These are phyloP conservation scores for Crossoptilon crossoptilon DNA, from an alignment of 2,797 vertebrate genomes.

Conservation along the genomic window DNA sequence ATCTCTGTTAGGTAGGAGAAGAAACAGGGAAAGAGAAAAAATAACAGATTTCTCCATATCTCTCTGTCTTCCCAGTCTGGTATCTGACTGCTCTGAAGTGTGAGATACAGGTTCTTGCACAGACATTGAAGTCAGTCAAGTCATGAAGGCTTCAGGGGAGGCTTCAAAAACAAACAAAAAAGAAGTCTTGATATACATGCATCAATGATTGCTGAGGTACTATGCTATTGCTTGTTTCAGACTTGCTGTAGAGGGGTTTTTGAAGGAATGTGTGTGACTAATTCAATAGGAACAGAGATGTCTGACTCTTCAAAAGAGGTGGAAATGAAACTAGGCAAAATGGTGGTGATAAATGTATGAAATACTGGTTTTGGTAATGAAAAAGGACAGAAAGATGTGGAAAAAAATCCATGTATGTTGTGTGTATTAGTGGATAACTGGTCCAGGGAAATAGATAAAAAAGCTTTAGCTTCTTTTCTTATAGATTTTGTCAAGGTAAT, in stretches of 20 bases:
- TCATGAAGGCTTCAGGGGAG: conserved; percentile 48
- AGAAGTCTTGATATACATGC: not conserved
- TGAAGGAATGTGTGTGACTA: conserved; percentile 59
- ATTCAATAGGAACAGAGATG: conserved; percentile 50
- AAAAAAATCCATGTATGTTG: not conserved
- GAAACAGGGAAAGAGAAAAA: conserved; percentile 52
- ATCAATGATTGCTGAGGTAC: conserved; percentile 31
- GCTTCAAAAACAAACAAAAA: conserved; percentile 49
- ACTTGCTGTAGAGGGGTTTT: conserved; percentile 51
- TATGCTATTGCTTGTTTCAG: conserved; percentile 39
- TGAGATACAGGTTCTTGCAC: conserved; percentile 5
- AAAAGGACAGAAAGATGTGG: not conserved
- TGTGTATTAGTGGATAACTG: not conserved
- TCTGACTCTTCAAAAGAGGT: conserved; percentile 54
- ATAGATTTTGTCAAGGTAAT: not conserved
- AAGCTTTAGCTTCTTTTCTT: not conserved
- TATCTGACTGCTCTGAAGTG: conserved; percentile 51
- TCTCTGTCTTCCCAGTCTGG: conserved; percentile 46
- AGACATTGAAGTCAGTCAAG: conserved; percentile 36
- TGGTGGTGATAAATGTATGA: not conserved
- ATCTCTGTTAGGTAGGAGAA: conserved; percentile 17
- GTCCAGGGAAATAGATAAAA: not conserved
- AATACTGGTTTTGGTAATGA: not conserved
- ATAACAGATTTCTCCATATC: conserved; percentile 34
- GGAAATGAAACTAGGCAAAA: not conserved